Percentiles rank a stretch among this genome's conserved stretches.
These are phyloP conservation scores for Agriopis marginaria DNA, from an alignment of 2,888 invertebrate genomes.

Conservation along the genomic window DNA sequence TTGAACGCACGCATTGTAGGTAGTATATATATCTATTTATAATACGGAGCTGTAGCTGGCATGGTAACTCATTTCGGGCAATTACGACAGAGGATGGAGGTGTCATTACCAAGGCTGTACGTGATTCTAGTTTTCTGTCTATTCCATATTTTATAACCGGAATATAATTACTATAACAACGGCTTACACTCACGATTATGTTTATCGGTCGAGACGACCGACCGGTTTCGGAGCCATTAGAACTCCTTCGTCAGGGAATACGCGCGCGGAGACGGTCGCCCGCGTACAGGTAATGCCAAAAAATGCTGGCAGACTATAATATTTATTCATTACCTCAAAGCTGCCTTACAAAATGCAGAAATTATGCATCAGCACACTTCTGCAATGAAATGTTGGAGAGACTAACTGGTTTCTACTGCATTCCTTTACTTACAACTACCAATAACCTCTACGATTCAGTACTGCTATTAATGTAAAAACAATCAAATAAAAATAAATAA, in stretches of 20 bases:
- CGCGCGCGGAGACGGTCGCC: too few relatives aligned
- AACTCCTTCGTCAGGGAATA: too few relatives aligned
- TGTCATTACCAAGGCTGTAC: slow-evolving; percentile 38
- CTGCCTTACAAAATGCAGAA: background rate
- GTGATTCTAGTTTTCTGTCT: slow-evolving; percentile 34
- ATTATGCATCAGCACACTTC: background rate
- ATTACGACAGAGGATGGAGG: slow-evolving; percentile 28
- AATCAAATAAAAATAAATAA: background rate
- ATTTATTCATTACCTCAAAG: background rate
- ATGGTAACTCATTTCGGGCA: slow-evolving; percentile 27
- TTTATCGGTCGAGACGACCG: too few relatives aligned
- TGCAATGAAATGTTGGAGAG: background rate
- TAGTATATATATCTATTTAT: background rate
- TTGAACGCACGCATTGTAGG: slow-evolving; percentile 24
- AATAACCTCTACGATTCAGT: too few relatives aligned
- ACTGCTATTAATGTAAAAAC: background rate
- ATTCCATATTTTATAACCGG: slow-evolving; percentile 11
- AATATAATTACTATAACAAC: background rate
- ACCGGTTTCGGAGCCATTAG: too few relatives aligned
- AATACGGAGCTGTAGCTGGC: background rate
- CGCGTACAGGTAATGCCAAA: too few relatives aligned
- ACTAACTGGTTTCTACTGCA: background rate
- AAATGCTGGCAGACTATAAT: background rate
- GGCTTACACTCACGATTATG: too few relatives aligned
- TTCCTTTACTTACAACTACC: too few relatives aligned